phyloP scores from a whole-genome alignment of 2,797 vertebrate genomes.

The Syncerus caffer region DNA sequence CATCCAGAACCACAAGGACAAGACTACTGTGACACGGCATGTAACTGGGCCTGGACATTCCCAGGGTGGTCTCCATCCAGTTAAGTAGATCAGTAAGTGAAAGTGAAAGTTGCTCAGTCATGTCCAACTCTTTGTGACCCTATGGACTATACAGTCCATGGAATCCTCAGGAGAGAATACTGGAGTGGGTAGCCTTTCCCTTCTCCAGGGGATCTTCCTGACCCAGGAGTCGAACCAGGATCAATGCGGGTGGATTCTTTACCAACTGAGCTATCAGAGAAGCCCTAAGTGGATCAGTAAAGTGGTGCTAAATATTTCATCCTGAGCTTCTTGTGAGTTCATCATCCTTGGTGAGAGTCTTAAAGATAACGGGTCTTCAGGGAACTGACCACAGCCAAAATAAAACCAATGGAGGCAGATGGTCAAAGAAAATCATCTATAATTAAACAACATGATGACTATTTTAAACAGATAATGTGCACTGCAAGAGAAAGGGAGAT shows the following conservation, averaged over 20 bases:
- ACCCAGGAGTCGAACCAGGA: neutral
- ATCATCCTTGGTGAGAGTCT: conserved; percentile 6
- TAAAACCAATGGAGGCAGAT: neutral
- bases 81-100: neutral
- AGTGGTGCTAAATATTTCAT: conserved; percentile 10
- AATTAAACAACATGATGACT: neutral
- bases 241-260: neutral
- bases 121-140: neutral
- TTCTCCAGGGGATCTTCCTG: neutral
- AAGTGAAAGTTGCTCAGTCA: neutral
- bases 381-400: neutral
- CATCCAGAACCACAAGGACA: neutral
- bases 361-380: conserved; percentile 31
- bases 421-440: conserved; percentile 2
- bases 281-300: neutral
- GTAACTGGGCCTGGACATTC: conserved; percentile 1
- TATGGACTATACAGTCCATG: neutral
- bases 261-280: neutral
- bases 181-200: neutral
- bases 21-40: neutral
- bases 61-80: neutral
- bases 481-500: neutral
- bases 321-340: conserved; percentile 17
- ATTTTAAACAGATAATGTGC: conserved; percentile 33
- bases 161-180: neutral